These are phyloP conservation scores for Pachyuromys duprasi DNA, from an alignment of 2,797 vertebrate species.

Conservation along the genomic window DNA sequence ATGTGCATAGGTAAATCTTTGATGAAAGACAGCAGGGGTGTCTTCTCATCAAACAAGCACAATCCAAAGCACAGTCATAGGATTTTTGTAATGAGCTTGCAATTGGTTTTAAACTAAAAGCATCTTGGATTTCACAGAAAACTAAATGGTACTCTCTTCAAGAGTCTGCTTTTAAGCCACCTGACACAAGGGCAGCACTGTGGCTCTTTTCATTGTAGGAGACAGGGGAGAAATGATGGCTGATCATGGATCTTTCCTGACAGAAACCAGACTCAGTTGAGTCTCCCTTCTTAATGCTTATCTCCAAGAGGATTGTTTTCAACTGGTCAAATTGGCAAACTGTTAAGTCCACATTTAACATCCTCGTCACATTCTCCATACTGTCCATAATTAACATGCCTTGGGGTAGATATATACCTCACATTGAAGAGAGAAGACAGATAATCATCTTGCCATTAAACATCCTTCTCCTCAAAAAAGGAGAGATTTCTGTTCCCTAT, in stretches of 20 bases:
- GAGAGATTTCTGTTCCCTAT: background rate
- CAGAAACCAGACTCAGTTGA: background rate
- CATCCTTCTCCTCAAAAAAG: background rate
- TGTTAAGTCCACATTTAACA: background rate
- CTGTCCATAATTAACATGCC: background rate
- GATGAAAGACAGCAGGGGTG: background rate
- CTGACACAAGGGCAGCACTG: accelerated
- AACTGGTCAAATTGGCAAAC: background rate
- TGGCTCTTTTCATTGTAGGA: background rate
- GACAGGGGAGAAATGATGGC: background rate
- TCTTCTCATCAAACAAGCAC: background rate
- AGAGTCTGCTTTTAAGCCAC: background rate
- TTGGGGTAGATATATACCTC: background rate
- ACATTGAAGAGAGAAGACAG: background rate
- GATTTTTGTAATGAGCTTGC: background rate
- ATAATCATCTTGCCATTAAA: background rate
- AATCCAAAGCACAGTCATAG: background rate
- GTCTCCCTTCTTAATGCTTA: background rate
- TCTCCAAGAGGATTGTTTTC: background rate
- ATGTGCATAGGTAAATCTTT: background rate
- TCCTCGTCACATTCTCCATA: background rate
- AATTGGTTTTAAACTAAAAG: background rate
- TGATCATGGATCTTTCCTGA: background rate
- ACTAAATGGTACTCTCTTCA: background rate
- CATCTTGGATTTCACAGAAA: background rate